These are phyloP conservation scores for Calyptommatus sinebrachiatus DNA, from an alignment of 2,113 vertebrate species.

Conservation along the genomic window DNA sequence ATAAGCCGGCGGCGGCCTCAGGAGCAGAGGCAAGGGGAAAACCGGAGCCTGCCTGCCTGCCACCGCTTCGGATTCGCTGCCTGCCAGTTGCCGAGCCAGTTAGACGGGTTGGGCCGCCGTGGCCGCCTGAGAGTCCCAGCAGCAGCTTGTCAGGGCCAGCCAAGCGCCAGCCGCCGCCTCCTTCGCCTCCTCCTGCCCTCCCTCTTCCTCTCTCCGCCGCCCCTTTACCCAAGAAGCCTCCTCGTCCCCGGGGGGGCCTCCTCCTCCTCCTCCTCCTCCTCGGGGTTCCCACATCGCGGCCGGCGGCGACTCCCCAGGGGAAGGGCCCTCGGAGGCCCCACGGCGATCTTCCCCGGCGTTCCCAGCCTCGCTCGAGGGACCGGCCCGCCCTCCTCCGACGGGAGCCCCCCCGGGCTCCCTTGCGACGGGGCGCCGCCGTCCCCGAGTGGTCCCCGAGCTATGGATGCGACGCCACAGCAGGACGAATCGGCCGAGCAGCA, in stretches of 20 bases:
- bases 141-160: constrained; percentile 65
- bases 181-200: neutral
- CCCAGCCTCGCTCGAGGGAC: neutral
- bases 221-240: constrained; percentile 19
- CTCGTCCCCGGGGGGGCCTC: constrained; percentile 16
- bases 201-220: neutral
- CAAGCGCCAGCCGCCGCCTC: constrained; percentile 43
- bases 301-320: neutral
- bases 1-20: constrained; percentile 46
- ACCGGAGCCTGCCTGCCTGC: constrained; percentile 65
- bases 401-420: constrained; percentile 2
- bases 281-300: constrained; percentile 21
- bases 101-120: constrained; percentile 78
- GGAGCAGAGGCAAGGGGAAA: constrained; percentile 34
- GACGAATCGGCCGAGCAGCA: constrained; percentile 34
- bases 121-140: constrained; percentile 48
- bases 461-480: constrained; percentile 44
- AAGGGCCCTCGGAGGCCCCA: neutral
- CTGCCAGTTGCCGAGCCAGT: constrained; percentile 84
- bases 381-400: neutral
- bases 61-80: constrained; percentile 67
- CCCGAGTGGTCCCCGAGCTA: constrained; percentile 16
- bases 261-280: neutral
- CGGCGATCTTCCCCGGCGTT: neutral
- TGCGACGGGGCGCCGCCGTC: neutral